Conservation (phyloP, 2,797 vertebrate genomes). For the Petrocephalus sullivani region DNA sequence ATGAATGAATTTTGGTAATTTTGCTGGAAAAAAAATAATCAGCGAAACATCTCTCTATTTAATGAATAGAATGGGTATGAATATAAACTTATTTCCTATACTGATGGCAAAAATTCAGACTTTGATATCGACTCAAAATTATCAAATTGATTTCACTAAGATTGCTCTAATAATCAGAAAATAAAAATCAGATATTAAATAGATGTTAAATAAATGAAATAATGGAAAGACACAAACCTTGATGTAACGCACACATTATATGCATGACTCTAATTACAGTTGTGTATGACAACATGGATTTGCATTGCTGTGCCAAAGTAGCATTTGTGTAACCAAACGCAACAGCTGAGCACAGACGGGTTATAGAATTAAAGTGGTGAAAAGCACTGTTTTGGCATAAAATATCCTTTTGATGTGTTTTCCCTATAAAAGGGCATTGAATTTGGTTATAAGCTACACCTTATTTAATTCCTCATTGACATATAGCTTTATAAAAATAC, state of each 20-base stretch:
- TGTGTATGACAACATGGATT: background rate
- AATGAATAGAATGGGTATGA: background rate
- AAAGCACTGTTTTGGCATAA: background rate
- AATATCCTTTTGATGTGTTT: background rate
- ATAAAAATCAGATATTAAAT: background rate
- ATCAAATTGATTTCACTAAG: background rate
- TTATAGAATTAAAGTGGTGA: background rate
- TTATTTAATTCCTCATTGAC: background rate
- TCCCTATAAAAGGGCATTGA: background rate
- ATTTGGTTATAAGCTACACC: background rate
- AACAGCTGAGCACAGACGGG: background rate
- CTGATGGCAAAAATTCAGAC: background rate
- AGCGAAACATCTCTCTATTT: background rate
- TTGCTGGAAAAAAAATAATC: background rate
- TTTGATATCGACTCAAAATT: background rate
- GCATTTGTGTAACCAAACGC: background rate
- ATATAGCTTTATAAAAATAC: background rate
- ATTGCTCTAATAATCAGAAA: background rate
- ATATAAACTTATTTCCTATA: background rate
- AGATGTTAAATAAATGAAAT: background rate
- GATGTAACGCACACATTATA: background rate
- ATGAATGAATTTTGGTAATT: background rate
- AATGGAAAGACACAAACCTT: background rate
- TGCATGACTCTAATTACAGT: background rate
- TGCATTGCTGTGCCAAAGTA: background rate